These are phyloP conservation scores for Netelia virgata DNA, from an alignment of 2,888 invertebrate species.

Conservation along the genomic window DNA sequence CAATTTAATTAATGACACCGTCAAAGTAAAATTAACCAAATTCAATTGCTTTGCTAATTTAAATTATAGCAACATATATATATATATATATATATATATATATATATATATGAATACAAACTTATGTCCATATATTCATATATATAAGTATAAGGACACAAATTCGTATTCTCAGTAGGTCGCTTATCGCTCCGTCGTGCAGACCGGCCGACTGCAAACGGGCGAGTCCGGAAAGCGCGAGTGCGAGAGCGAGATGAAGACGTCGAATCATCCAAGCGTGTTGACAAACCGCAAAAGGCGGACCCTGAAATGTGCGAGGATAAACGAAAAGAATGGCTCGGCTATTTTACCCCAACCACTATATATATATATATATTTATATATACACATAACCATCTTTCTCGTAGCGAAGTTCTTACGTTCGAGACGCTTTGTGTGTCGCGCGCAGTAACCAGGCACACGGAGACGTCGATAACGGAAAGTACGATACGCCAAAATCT, in stretches of 20 bases:
- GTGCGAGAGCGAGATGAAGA: not conserved
- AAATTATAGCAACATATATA: too few relatives aligned
- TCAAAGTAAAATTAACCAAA: too few relatives aligned
- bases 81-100: too few relatives aligned
- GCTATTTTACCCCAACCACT: conserved; percentile 40
- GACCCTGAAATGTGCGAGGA: conserved; percentile 5
- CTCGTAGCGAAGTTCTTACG: conserved; percentile 18
- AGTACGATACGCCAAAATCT: conserved; percentile 47
- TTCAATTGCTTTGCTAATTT: too few relatives aligned
- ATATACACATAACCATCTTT: conserved; percentile 21
- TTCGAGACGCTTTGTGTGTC: conserved; percentile 55
- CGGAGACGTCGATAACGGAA: conserved; percentile 61
- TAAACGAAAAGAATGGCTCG: conserved; percentile 48
- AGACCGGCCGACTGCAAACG: too few relatives aligned
- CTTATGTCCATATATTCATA: too few relatives aligned
- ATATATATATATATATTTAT: conserved; percentile 12
- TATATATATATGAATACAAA: too few relatives aligned
- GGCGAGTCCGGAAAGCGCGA: too few relatives aligned
- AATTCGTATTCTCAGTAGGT: too few relatives aligned
- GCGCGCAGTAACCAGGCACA: conserved; percentile 49
- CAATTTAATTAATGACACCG: too few relatives aligned
- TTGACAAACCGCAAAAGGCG: conserved; percentile 30
- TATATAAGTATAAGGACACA: too few relatives aligned
- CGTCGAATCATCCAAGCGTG: conserved; percentile 48
- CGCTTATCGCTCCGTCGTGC: too few relatives aligned